phyloP scores from a whole-genome alignment of 1,140 invertebrate species.

The Pachyrhynchus sulphureomaculatus region DNA sequence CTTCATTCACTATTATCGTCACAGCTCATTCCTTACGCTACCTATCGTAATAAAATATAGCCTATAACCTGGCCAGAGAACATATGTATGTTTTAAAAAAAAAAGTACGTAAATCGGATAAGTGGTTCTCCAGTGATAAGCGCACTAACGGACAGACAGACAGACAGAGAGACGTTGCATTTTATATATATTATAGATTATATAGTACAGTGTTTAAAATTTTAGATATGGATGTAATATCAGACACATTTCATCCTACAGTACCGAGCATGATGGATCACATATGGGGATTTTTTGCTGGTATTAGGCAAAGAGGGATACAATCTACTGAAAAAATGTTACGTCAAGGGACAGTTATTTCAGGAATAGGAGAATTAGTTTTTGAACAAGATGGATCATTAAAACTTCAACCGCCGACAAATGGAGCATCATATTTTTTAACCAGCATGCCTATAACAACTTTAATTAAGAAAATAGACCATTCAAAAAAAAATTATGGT shows the following conservation, averaged over 20 bases:
- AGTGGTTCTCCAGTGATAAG: too few species aligned
- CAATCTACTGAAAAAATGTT: conserved; percentile 80
- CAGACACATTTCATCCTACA: conserved; percentile 73
- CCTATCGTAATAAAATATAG: too few species aligned
- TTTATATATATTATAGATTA: too few species aligned
- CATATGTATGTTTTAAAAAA: too few species aligned
- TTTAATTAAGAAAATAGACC: conserved; percentile 62
- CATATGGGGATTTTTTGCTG: conserved; percentile 77
- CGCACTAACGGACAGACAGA: too few species aligned
- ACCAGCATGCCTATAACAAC: conserved; percentile 58
- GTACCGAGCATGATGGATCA: conserved; percentile 70
- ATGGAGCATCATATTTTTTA: conserved; percentile 70
- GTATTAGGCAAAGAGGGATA: conserved; percentile 70
- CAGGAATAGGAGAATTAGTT: conserved; percentile 72
- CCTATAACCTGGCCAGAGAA: too few species aligned
- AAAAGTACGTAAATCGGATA: too few species aligned
- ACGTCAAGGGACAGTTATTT: conserved; percentile 71
- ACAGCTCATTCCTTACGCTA: too few species aligned
- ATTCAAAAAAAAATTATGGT: conserved; percentile 65
- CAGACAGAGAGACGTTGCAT: too few species aligned
- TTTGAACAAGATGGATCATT: conserved; percentile 56
- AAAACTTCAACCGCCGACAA: conserved; percentile 65
- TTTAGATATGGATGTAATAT: conserved; percentile 71
- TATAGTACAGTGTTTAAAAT: too few species aligned
- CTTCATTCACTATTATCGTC: too few species aligned